Base-by-base conservation (phyloP, 2,888 invertebrate species). In the Phaedon cochleariae region DNA sequence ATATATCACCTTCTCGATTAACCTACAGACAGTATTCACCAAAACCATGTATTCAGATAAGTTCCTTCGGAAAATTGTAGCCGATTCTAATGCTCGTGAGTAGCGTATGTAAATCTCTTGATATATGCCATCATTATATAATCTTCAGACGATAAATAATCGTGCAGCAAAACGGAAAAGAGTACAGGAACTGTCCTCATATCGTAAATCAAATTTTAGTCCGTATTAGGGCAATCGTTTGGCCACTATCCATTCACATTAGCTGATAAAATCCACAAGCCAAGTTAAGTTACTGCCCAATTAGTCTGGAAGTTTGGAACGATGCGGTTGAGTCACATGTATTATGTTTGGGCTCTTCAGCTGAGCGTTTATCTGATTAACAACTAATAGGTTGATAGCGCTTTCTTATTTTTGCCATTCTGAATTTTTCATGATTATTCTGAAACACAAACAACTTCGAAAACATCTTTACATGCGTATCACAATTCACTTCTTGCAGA, bases 211-310 rank as follows among this genome's bases (percentile, higher is more conserved):
- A 41, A 15, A 41, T 41, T 41, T 41, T 41, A 41, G 55, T 60
- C 49, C 21, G 20, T 26, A 48, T 63, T 60, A 22, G 46, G 46
- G 26, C 34, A 61, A 64, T 67, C 55, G 61, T 59, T 41, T 54
- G 48, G 55, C 29, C 55, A 53, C 59, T 49, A 34, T 59, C 49
- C 51, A 51, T 51, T 31, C 26, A 53, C 61, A 65, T 65, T 65
- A 62, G 48, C 48, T 49, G 57, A 65, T 48, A 52, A 60, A 49
- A 64, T 64, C 55, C 54, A 59, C 46, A 54, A 53, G 59, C 70
- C 73, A 69, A 76, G 77, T 76, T 77, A 76, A 77, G 76, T 78
- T 77, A 77, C 76, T 74, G 72, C 71, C 68, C 76, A 79, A 79
- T 79, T 79, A 78, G 77, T 74, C 74, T 73, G 74, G 76, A 76